Evolutionary conservation across 2,797 vertebrate genomes (phyloP), one percentile per base, ranked within the genome.

Genomic region (Tenualosa ilisha): DNA sequence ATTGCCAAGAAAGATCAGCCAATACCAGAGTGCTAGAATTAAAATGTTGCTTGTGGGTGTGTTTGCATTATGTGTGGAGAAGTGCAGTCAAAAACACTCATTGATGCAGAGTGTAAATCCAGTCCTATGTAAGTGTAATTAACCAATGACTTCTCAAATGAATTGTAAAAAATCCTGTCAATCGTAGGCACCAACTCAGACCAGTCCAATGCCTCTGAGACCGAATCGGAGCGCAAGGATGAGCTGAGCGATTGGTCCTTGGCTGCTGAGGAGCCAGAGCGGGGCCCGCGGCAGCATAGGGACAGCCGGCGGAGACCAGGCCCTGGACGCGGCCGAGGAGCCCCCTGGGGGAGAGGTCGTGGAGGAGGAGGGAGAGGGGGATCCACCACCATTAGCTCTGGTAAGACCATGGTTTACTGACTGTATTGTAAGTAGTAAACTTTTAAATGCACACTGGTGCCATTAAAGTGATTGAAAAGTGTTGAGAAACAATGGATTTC

Each of bases 161-260:
- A 79, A 79, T n/a, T 22, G 5, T 20, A 46, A 22, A 46, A 3
- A 79, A 79, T 79, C 20, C 72, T 79, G 72, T 79, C 37, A 43
- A 46, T 2, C 7, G 37, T 90, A 99, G 98, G 98, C 93, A 98
- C 97, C 89, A 98, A 98, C 92, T 99, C 98, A 0, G 98, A 99
- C 95, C 97, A 98, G 88, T 98, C 98, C 86, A 98, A 98, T 37
- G 96, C 97, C 68, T 99, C 98, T 2, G 98, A 99, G 95, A 98
- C 98, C 0, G 98, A 99, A 88, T 98, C 97, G 3, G 98, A 99
- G 92, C 96, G 97, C 72, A 97, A 96, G 93, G 98, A 99, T 24
- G 98, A 99, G 93, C 94, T 99, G 88, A 98, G 98, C 85, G 98
- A 99, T 93, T 99, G 98, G 98, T 99, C 98, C 59, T 92, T 97